Base-by-base conservation (phyloP, 2,888 invertebrate genomes). In the Cheilosia scutellata region DNA sequence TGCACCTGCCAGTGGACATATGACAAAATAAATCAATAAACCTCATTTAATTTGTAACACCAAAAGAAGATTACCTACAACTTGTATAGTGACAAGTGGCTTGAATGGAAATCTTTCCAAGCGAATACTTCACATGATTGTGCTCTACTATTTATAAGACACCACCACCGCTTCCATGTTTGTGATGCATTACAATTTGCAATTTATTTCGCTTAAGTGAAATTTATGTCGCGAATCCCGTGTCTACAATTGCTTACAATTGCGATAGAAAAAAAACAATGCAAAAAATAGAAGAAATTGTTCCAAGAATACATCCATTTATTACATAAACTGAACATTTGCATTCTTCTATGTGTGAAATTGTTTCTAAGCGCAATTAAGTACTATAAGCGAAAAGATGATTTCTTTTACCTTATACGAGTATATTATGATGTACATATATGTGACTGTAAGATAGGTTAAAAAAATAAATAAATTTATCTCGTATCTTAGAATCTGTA, bases 171-270 rank as follows among this genome's bases (percentile, higher is more conserved):
- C 4, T 0, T 31, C 4, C n/a, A 31, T 27, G 20, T 20, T 16
- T 29, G 42, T 16, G 60, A 44, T 16, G 16, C 53, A 49, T 74
- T 68, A 25, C 40, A 55, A 29, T 53, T 60, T 55, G 29, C 31
- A 63, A 62, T 68, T 80, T 63, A 58, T 70, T 51, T 62, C 37
- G 9, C 47, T 47, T 47, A 47, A 47, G 44, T 47, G 44, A 47
- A 20, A 47, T 47, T 16, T 7, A 47, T n/a, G 44, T 6, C n/a
- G 44, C 37, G 20, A 20, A 20, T 20, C 20, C 44, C 60, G 66
- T 16, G 42, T 42, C 49, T 51, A 60, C 49, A 79, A 74, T 66
- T 74, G 74, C 44, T 62, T 60, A 25, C 66, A 74, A 66, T 74
- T 63, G 68, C 33, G 62, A 57, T 62, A 20, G 44, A 31, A 65